A percentile compares a stretch with the other conserved stretches of the same genome.
These are phyloP conservation scores for Tipula helvola DNA, from an alignment of 2,888 invertebrate species.

Conservation along the genomic window DNA sequence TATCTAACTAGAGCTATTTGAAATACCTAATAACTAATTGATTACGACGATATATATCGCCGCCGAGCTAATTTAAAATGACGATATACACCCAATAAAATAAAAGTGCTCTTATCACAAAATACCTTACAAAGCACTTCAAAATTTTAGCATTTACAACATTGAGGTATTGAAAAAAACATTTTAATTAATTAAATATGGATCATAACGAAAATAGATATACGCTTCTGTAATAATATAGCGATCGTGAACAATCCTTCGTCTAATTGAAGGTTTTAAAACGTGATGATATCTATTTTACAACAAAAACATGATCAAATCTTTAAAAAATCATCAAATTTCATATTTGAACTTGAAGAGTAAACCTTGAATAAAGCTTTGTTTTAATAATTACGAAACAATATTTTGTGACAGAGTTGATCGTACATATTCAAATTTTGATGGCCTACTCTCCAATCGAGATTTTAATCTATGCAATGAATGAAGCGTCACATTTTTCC, in stretches of 20 bases:
- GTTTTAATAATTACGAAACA: too few relatives aligned
- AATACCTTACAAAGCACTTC: neutral
- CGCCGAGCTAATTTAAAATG: neutral
- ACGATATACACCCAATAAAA: neutral
- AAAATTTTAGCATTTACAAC: neutral
- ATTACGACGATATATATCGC: neutral
- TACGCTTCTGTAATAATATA: too few relatives aligned
- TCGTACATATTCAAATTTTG: too few relatives aligned
- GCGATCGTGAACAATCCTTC: too few relatives aligned
- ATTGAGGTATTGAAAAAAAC: neutral
- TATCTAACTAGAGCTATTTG: neutral
- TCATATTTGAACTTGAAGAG: too few relatives aligned
- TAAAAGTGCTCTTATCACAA: neutral
- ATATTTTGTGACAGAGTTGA: too few relatives aligned
- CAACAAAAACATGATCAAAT: too few relatives aligned
- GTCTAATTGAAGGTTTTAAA: too few relatives aligned
- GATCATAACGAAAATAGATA: neutral
- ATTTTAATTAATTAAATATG: neutral
- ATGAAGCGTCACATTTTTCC: neutral
- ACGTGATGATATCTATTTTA: too few relatives aligned
- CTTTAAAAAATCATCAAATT: too few relatives aligned
- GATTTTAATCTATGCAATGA: neutral
- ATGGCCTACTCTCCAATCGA: neutral
- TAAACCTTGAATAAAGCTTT: too few relatives aligned
- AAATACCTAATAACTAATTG: neutral